Evolutionary conservation across 2,113 vertebrate species (phyloP).

Genomic region (Lipophrys pholis): DNA sequence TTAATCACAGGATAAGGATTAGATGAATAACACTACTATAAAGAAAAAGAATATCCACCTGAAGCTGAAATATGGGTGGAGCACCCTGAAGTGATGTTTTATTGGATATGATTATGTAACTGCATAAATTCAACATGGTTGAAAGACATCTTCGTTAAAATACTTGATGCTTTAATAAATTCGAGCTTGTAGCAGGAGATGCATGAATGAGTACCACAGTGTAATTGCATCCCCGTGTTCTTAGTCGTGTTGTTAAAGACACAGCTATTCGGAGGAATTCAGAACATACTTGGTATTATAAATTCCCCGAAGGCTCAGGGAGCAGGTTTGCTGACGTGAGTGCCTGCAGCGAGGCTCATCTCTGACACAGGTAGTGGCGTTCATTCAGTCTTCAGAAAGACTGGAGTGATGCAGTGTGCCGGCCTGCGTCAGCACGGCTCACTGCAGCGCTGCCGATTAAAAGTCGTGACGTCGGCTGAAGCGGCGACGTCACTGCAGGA

Average conservation of each 20-base stretch:
- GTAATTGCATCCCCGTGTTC: not conserved
- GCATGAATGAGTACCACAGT: no score
- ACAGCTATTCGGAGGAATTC: not conserved
- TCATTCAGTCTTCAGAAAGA: conserved; percentile 32
- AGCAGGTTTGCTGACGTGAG: conserved; percentile 16
- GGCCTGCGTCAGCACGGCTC: conserved; percentile 42
- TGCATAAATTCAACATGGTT: no score
- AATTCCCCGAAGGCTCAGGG: not conserved
- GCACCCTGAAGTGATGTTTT: no score
- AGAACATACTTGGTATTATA: no score
- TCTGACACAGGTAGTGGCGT: conserved; percentile 37
- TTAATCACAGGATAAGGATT: not conserved
- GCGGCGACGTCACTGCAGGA: conserved; percentile 37
- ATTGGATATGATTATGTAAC: not conserved
- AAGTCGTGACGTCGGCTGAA: conserved; percentile 44
- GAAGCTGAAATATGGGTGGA: no score
- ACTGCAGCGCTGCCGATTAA: conserved; percentile 67
- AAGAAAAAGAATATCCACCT: no score
- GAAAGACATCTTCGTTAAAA: no score
- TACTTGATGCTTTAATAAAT: no score
- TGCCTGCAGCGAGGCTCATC: conserved; percentile 46
- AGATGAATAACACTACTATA: not conserved
- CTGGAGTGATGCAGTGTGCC: conserved; percentile 33
- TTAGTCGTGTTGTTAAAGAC: not conserved
- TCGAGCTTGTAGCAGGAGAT: no score